phyloP scores from a whole-genome alignment of 53 echinoderm and acorn worm genomes.

The Patiria pectinifera region DNA sequence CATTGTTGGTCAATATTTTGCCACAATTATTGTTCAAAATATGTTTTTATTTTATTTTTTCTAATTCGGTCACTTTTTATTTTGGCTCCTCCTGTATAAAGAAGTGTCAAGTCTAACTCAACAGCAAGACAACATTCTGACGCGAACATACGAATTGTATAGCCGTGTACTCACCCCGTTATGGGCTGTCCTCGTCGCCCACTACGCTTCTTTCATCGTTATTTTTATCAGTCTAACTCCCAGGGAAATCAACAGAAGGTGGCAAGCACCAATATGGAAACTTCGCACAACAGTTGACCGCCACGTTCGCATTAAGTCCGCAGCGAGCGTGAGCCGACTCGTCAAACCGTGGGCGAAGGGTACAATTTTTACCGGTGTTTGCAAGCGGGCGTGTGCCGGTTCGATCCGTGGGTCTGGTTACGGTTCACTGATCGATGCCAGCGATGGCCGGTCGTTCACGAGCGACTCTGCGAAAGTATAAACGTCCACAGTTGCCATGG shows the following conservation, averaged over 20 bases:
- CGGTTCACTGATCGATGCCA: background rate
- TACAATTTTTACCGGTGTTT: background rate
- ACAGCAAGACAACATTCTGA: no score
- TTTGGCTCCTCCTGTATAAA: no score
- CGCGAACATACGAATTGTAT: no score
- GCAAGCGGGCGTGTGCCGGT: background rate
- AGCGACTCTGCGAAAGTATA: background rate
- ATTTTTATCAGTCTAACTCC: background rate
- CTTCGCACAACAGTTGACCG: background rate
- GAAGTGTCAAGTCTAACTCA: no score
- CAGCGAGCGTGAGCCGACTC: background rate
- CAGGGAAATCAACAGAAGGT: background rate
- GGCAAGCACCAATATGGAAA: background rate
- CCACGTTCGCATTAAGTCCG: background rate
- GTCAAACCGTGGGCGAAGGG: background rate
- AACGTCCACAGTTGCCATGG: background rate
- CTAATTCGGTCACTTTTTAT: no score
- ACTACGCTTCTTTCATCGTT: background rate
- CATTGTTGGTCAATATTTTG: no score
- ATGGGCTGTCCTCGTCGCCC: background rate
- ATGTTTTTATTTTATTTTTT: no score
- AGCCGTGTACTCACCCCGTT: no score
- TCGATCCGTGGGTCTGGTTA: background rate
- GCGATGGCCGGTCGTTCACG: background rate
- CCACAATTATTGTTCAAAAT: no score